Conservation (phyloP, 2,888 invertebrate species). For the Drosophila mettleri region DNA sequence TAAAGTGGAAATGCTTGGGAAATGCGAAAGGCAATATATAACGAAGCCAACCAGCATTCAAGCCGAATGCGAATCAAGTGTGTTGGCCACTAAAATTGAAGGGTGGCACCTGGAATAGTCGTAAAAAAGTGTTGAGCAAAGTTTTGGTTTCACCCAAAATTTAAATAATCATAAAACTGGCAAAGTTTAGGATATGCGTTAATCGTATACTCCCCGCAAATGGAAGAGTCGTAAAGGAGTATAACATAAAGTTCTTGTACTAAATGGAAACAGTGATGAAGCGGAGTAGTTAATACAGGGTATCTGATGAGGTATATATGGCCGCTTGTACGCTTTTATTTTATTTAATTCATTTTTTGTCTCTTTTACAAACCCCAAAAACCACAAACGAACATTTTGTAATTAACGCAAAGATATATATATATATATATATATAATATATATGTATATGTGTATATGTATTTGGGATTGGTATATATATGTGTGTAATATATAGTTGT, state of each 20-base stretch:
- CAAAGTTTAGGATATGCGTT: neutral
- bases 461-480: constrained; percentile 6
- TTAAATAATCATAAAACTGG: constrained; percentile 3
- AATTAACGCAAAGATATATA: constrained; percentile 51
- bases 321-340: neutral
- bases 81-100: constrained; percentile 1
- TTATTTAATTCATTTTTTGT: constrained; percentile 9
- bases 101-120: neutral
- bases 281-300: neutral
- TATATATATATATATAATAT: constrained; percentile 29
- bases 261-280: neutral
- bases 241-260: neutral
- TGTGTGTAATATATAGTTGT: neutral
- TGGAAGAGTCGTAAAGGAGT: constrained; percentile 1
- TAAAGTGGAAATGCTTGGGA: constrained; percentile 30
- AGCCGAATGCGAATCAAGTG: constrained; percentile 2
- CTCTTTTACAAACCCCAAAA: constrained; percentile 48
- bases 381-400: constrained; percentile 61
- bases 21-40: constrained; percentile 19
- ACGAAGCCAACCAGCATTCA: neutral
- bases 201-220: neutral
- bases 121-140: constrained; percentile 2
- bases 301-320: neutral
- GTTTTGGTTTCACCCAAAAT: neutral
- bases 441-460: constrained; percentile 30